Base-by-base conservation (phyloP, 1,140 invertebrate genomes). In the Drosophila tropicalis region DNA sequence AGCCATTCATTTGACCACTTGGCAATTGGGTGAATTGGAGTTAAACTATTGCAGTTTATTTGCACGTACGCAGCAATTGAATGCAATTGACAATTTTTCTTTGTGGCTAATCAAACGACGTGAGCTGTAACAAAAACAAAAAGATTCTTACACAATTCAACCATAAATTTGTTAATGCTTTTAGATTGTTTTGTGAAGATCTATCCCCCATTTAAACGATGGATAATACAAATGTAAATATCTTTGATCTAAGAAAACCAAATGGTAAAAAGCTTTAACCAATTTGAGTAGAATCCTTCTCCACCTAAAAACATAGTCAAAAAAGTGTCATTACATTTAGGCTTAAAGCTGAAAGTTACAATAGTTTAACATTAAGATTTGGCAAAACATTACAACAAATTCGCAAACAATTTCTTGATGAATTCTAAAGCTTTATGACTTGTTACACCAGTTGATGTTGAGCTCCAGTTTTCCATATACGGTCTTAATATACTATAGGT, bases 61-160 rank as follows among this genome's bases (percentile, higher is more conserved):
- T 74, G 64, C 83, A 81, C 67, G 71, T 65, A 72, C 70, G 69
- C 79, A 70, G 71, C 56, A 66, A 74, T 67, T 67, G 44, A 68
- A 67, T 57, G 55, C 17, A 63, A 71, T 81, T 72, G 70, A 72
- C 62, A 84, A 79, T 62, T 69, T 56, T 76, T 64, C 44, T 56
- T 36, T 39, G 72, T 36, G 7, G 63, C 34, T 44, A 70, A 77
- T 79, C 72, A 60, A 79, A 73, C 67, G 81, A 70, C 68, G 70
- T 68, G 25, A 54, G 70, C 67, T 62, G 57, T 67, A 47, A 73
- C 3, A 25, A 25, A 25, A 25, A 25, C 1, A 25, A 25, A 25
- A 25, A 77, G 56, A 67, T 62, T 75, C 62, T 79, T 84, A 72
- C 76, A 47, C 67, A 77, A 65, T 65, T 51, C 5, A 51, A 1